Base-by-base conservation (phyloP, 1,140 invertebrate species). In the Nixonia krombeini region DNA sequence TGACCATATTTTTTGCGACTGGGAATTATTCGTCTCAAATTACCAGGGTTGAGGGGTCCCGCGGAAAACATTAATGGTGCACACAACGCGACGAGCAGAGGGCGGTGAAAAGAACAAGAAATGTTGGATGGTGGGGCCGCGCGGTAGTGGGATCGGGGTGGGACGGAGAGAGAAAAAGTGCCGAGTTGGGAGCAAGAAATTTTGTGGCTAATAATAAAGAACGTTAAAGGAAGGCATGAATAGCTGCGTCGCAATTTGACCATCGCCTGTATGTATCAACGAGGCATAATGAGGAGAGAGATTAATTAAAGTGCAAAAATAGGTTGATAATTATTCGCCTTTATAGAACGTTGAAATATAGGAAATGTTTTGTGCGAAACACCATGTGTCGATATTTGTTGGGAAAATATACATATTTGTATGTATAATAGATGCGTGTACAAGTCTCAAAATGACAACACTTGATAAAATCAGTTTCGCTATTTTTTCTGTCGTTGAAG, bases 1-100 rank as follows among this genome's bases (percentile, higher is more conserved):
- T 56, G 69, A 52, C 58, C 69, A 63, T 78, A 78, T 78, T 79
- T 80, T 80, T 80, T 78, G 69, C 51, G 68, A 63, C 64, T 72
- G 72, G 70, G 78, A 76, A 82, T 82, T 79, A 80, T 81, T 78
- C 71, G 68, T 74, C 71, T 75, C 62, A 74, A 81, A 82, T 81
- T 79, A 76, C 79, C 47, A 66, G 59, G 55, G 67, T 59, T 49
- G 58, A 51, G 46, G 46, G 69, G 58, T 67, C 59, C 56, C 70
- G 71, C 62, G 72, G 74, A 81, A 74, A 80, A 80, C 76, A 70
- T 72, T 72, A 72, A 67, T 67, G 50, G 53, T 33, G 53, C 62
- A 28, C 55, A 62, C 50, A 50, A 18, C 45, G 8, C 58, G 41
- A 57, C 47, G 55, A 58, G 21, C 28, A 21, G 17, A 45, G 40